Base-by-base conservation (phyloP, 2,888 invertebrate species). In the Polydrusus tereticollis region DNA sequence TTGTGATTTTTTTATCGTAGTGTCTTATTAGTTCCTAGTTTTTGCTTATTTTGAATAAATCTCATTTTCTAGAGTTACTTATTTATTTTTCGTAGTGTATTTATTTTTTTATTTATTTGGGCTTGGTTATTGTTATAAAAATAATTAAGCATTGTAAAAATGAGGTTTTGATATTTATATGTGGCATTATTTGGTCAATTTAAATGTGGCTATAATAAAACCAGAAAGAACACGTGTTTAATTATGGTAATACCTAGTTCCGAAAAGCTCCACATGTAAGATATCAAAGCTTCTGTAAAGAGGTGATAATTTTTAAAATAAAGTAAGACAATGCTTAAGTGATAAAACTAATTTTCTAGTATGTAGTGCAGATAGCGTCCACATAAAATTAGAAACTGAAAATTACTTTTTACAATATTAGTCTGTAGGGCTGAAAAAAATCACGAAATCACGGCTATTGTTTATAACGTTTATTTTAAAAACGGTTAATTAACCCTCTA, bases 11-110 rank as follows among this genome's bases (percentile, higher is more conserved):
- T 16, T 29, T 55, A 47, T n/a, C n/a, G 21, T 59, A 65, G 52
- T 52, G 8, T 33, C n/a, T 65, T 55, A n/a, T n/a, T n/a, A 65
- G 55, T 65, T 57, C 12, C 20, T 65, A 41, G 26, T 41, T 65
- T 38, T 55, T 29, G 57, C 41, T 55, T 55, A 38, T 43, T 65
- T 65, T 55, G 16, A 65, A 57, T 52, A 41, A 52, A 43, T 65
- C 41, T 43, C 43, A 38, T 64, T 65, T 65, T 18, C 36, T 64
- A 64, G 64, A 52, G 10, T 64, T 64, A 64, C 21, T 50, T 64
- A 64, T 64, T 64, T 64, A 64, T 64, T 64, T 64, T 47, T 21
- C 50, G 21, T 64, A 64, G 33, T 14, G 16, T 55, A 29, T 29
- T 55, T 65, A 57, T 57, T 52, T 64, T 52, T 63, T 36, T 63